Conservation (phyloP, 2,113 vertebrate genomes). For the Rhinogobius similis region DNA sequence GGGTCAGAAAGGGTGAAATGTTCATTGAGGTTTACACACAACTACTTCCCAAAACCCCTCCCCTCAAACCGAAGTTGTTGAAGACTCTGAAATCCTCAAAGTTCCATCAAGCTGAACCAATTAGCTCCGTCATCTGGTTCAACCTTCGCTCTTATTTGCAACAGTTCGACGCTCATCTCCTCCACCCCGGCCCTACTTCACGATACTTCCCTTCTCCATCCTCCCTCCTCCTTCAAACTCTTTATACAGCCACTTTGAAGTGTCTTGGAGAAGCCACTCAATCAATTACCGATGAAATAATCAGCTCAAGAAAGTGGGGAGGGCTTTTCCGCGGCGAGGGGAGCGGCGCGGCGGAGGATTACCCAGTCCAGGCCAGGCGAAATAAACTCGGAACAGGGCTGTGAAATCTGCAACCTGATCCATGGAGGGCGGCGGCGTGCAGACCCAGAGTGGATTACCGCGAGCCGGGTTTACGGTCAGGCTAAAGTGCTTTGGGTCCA, state of each 20-base stretch:
- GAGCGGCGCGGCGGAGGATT: constrained; percentile 87
- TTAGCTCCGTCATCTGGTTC: constrained; percentile 65
- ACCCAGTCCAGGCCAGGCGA: constrained; percentile 89
- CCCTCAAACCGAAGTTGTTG: too few species aligned
- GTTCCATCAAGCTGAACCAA: constrained; percentile 56
- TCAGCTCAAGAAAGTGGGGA: constrained; percentile 98
- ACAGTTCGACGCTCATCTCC: constrained; percentile 65
- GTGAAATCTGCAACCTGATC: constrained; percentile 74
- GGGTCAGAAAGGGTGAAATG: too few species aligned
- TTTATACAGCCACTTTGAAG: constrained; percentile 94
- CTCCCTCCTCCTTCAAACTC: constrained; percentile 54
- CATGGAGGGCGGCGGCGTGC: constrained; percentile 47
- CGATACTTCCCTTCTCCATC: constrained; percentile 41
- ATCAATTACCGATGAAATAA: constrained; percentile 99
- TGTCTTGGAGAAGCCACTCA: constrained; percentile 91
- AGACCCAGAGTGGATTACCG: constrained; percentile 54
- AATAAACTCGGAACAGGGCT: constrained; percentile 68
- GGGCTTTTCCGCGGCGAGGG: constrained; percentile 71
- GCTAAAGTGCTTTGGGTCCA: constrained; percentile 75
- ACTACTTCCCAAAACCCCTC: neutral
- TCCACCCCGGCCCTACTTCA: constrained; percentile 52
- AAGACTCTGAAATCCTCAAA: constrained; percentile 35
- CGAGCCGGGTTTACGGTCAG: constrained; percentile 72
- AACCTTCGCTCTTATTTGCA: constrained; percentile 64
- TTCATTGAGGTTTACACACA: neutral